These are phyloP conservation scores for Watsonalla cultraria DNA, from an alignment of 2,888 invertebrate species.

Conservation along the genomic window DNA sequence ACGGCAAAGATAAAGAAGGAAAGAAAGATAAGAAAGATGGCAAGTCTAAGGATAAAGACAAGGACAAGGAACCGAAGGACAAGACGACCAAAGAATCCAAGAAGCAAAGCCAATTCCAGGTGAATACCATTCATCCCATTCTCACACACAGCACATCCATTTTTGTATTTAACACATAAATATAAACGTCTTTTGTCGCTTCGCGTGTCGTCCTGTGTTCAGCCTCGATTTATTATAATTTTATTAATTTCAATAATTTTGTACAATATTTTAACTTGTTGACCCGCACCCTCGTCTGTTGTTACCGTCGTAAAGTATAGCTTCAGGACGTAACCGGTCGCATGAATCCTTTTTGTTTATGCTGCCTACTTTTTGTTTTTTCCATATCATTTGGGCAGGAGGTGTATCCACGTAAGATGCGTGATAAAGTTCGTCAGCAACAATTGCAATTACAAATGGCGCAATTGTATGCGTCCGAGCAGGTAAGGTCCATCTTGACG, in stretches of 20 bases:
- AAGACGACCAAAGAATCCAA: constrained; percentile 78
- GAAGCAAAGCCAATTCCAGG: constrained; percentile 84
- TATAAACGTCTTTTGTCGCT: constrained; percentile 46
- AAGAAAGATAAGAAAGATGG: constrained; percentile 79
- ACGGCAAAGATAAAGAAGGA: constrained; percentile 70
- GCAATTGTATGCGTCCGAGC: constrained; percentile 76
- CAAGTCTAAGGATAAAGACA: constrained; percentile 80
- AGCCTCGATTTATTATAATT: constrained; percentile 48
- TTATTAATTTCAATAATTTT: constrained; percentile 30
- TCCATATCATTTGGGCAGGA: constrained; percentile 83
- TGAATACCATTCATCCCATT: constrained; percentile 39
- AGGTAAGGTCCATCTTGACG: constrained; percentile 73
- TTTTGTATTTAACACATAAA: constrained; percentile 49
- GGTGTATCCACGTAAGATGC: constrained; percentile 90
- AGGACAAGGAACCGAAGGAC: constrained; percentile 80
- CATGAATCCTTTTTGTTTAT: constrained; percentile 76
- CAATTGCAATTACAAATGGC: constrained; percentile 80
- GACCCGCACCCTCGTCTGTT: constrained; percentile 40
- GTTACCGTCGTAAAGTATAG: constrained; percentile 39
- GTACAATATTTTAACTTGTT: constrained; percentile 43
- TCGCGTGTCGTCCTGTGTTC: constrained; percentile 63
- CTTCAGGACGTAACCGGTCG: constrained; percentile 60
- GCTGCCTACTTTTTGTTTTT: constrained; percentile 78
- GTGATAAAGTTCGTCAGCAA: constrained; percentile 86
- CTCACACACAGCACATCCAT: constrained; percentile 68